Evolutionary conservation across 2,113 vertebrate species (phyloP), one percentile per base, ranked within the genome.

Genomic region (Catharus bicknelli): DNA sequence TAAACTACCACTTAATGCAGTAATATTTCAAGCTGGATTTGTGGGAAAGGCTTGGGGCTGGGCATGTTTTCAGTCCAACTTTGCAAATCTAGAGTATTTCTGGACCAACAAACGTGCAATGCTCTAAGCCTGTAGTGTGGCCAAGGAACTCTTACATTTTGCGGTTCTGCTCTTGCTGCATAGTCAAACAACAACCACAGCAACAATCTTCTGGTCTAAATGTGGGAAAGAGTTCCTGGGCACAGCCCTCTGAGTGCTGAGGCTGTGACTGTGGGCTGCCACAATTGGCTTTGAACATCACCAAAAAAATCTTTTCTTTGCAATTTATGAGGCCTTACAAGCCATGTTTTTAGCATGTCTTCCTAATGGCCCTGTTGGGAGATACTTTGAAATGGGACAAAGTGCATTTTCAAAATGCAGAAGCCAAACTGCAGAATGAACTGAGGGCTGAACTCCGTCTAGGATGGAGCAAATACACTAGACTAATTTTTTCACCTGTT

Each of bases 11-110:
- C 47, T 90, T 83, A 61, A 50, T 50, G 50, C 34, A 69, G 29
- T 32, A 50, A 50, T 80, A 77, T 63, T 91, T 95, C 55, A 88
- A 47, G 51, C 7, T 73, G 68, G 23, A 74, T 91, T 90, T 93
- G 34, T 73, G 34, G 51, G 47, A 72, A 69, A 26, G 51, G 16
- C 47, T 58, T 53, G 26, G 18, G 26, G 7, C 17, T 59, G 51
- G 51, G 32, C 20, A 5, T 2, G 1, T 61, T 84, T 92, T 73
- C 54, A 62, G 75, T 25, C n/a, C 42, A 68, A 2, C 57, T 72
- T 57, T 58, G 45, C 34, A 88, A 87, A 76, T 79, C 45, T 20
- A 42, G 16, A 50, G 16, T 15, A 7, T 36, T 93, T 76, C 47
- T 86, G 18, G 42, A 7, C 54, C 36, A 30, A 7, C 8, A 29